Percentiles rank a stretch among this genome's conserved stretches.
Evolutionary conservation across 2,888 invertebrate genomes (phyloP).

Genomic region (Eurytoma adleriae): DNA sequence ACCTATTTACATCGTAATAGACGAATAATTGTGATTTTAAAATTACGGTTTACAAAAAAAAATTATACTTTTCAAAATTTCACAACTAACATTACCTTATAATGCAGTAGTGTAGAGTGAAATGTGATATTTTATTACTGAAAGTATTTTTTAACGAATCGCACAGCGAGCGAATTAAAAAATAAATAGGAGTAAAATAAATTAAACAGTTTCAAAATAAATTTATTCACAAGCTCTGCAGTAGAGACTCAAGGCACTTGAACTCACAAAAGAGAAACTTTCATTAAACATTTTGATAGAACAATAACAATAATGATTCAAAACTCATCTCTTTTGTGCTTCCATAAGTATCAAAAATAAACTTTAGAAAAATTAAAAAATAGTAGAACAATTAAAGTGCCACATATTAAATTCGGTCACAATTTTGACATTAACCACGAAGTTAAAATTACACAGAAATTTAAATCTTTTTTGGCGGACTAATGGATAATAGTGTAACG

Average conservation of each 20-base stretch:
- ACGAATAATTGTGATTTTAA: not conserved
- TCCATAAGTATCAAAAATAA: constrained; percentile 68
- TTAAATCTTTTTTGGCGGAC: not conserved
- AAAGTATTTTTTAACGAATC: too few species aligned
- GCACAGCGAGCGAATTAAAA: constrained; percentile 12
- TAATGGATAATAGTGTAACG: constrained; percentile 12
- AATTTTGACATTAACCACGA: constrained; percentile 26
- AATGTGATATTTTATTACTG: not conserved
- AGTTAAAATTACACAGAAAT: constrained; percentile 19
- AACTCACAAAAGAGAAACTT: constrained; percentile 60
- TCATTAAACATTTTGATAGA: constrained; percentile 3
- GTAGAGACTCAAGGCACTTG: constrained; percentile 60
- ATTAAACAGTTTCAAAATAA: constrained; percentile 39
- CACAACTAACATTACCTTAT: constrained; percentile 44
- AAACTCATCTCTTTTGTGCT: constrained; percentile 59
- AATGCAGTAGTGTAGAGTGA: constrained; percentile 26
- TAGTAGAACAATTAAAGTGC: constrained; percentile 35
- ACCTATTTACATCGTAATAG: constrained; percentile 13
- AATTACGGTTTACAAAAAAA: not conserved
- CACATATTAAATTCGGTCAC: constrained; percentile 10
- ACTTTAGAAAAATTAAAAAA: constrained; percentile 53
- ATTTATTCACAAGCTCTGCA: constrained; percentile 39
- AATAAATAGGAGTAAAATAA: constrained; percentile 29
- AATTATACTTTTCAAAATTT: constrained; percentile 3
- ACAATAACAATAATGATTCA: constrained; percentile 15